Conservation (phyloP, 2,113 vertebrate species). For the Ranitomeya variabilis region DNA sequence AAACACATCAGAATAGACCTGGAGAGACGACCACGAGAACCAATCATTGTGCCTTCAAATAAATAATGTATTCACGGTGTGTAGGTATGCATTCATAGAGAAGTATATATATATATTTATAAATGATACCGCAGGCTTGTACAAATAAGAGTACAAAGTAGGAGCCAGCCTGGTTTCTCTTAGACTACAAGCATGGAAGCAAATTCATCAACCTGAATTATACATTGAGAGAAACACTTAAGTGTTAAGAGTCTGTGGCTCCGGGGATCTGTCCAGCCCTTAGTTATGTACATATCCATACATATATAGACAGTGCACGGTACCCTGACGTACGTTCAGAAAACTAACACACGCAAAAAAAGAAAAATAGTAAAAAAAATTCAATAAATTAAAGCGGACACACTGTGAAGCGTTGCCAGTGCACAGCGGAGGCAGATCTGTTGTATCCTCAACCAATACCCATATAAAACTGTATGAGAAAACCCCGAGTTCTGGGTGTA, state of each 20-base stretch:
- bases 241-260: neutral
- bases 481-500: neutral
- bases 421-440: neutral
- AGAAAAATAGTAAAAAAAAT: constrained; percentile 1
- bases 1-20: neutral
- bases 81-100: neutral
- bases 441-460: neutral
- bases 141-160: neutral
- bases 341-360: constrained; percentile 17
- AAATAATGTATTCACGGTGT: neutral
- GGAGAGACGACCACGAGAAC: neutral
- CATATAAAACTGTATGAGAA: neutral
- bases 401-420: neutral
- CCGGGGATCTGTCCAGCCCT: constrained; percentile 19
- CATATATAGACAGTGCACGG: neutral
- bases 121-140: neutral
- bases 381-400: neutral
- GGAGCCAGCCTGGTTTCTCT: constrained; percentile 17
- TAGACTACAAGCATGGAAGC: constrained; percentile 1
- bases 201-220: constrained; percentile 19
- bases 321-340: neutral
- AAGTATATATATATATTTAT: neutral
- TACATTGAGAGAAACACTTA: neutral
- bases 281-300: constrained; percentile 6
- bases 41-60: neutral